These are phyloP conservation scores for Promerops cafer DNA, from an alignment of 2,113 vertebrate species.

Conservation along the genomic window DNA sequence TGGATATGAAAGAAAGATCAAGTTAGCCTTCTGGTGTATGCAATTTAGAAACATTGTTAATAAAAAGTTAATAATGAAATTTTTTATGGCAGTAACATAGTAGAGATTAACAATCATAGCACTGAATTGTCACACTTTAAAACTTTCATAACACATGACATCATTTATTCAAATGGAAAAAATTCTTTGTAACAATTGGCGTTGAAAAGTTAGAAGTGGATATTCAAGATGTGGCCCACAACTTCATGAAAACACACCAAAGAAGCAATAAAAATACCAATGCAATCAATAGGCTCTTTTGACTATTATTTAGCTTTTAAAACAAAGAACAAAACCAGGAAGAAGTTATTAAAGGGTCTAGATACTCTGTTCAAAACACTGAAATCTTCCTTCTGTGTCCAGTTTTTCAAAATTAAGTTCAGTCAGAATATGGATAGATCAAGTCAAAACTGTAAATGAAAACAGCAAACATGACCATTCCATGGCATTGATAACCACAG, in stretches of 20 bases:
- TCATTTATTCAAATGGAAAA: conserved; percentile 66
- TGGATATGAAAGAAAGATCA: conserved; percentile 9
- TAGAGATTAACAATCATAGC: conserved; percentile 3
- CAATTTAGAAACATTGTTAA: background rate
- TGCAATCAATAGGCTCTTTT: background rate
- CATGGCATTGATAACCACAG: background rate
- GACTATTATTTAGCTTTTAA: background rate
- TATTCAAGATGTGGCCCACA: conserved; percentile 65
- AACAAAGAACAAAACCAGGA: background rate
- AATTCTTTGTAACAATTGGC: conserved; percentile 70
- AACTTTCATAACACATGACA: conserved; percentile 72
- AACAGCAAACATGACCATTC: background rate
- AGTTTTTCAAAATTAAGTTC: background rate
- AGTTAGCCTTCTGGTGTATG: background rate
- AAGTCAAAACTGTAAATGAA: background rate
- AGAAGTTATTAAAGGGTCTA: background rate
- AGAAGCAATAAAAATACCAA: conserved; percentile 41
- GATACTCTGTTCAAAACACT: background rate
- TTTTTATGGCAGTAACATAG: conserved; percentile 12
- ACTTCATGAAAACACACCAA: conserved; percentile 58
- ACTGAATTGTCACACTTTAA: conserved; percentile 32
- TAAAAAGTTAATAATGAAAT: conserved; percentile 7
- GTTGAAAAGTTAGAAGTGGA: conserved; percentile 66
- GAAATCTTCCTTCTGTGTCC: background rate
- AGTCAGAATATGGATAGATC: background rate